Conservation (phyloP, 2,888 invertebrate species). For the Oligia strigilis region DNA sequence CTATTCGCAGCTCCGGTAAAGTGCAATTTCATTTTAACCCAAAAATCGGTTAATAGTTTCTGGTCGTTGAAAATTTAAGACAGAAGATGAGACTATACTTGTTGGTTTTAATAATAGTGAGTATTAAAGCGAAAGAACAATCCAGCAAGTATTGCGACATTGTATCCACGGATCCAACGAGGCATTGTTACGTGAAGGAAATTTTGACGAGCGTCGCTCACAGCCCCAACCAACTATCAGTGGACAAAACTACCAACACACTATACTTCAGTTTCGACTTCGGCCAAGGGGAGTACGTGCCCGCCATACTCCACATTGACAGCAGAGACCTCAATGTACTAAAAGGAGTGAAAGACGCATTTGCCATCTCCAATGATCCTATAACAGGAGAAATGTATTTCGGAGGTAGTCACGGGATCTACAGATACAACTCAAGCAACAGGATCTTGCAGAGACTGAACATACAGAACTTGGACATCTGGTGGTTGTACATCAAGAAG, state of each 20-base stretch:
- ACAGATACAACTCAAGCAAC: slow-evolving; percentile 74
- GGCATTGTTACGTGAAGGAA: slow-evolving; percentile 81
- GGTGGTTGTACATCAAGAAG: slow-evolving; percentile 82
- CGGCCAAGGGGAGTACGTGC: slow-evolving; percentile 82
- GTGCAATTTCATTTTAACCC: slow-evolving; percentile 33
- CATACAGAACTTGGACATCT: slow-evolving; percentile 79
- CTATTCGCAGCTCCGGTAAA: slow-evolving; percentile 23
- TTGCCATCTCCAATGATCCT: slow-evolving; percentile 79
- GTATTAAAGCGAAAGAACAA: slow-evolving; percentile 50
- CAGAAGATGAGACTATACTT: slow-evolving; percentile 50
- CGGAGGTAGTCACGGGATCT: slow-evolving; percentile 85
- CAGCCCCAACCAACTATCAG: slow-evolving; percentile 83
- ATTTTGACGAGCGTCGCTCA: slow-evolving; percentile 76
- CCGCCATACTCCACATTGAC: slow-evolving; percentile 77
- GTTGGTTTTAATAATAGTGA: slow-evolving; percentile 46
- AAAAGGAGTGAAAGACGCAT: slow-evolving; percentile 84
- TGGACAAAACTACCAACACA: slow-evolving; percentile 77
- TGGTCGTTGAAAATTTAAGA: slow-evolving; percentile 1
- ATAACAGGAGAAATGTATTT: slow-evolving; percentile 78
- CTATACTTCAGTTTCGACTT: slow-evolving; percentile 85
- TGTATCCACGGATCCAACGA: slow-evolving; percentile 69
- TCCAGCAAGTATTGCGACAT: slow-evolving; percentile 75
- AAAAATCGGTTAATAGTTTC: slow-evolving; percentile 17
- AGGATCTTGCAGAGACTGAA: slow-evolving; percentile 76
- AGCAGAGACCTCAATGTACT: slow-evolving; percentile 78